phyloP scores from a whole-genome alignment of 2,888 invertebrate genomes.

The Meganola albula region DNA sequence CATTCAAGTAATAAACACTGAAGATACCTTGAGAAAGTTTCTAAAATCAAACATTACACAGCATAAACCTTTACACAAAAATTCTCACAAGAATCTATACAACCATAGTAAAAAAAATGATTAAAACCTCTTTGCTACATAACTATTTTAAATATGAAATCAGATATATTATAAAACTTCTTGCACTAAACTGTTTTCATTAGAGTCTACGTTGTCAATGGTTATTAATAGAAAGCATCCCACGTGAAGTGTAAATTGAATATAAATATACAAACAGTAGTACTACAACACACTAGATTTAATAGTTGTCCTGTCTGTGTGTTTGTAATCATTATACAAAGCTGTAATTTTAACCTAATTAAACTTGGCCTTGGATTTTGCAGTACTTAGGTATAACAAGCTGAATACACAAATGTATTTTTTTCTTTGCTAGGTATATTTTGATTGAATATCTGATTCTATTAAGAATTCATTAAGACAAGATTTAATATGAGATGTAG shows the following conservation, averaged over 20 bases:
- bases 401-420: too few relatives aligned
- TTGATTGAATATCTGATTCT: too few relatives aligned
- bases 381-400: too few relatives aligned
- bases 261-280: constrained; percentile 22
- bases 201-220: constrained; percentile 40
- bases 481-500: too few relatives aligned
- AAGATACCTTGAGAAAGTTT: constrained; percentile 50
- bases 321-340: too few relatives aligned
- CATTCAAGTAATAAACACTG: too few relatives aligned
- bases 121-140: not conserved
- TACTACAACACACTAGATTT: too few relatives aligned
- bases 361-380: too few relatives aligned
- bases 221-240: constrained; percentile 66
- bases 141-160: not conserved
- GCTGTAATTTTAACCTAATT: too few relatives aligned
- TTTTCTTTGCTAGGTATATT: too few relatives aligned
- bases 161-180: constrained; percentile 16
- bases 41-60: constrained; percentile 54
- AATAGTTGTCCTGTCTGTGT: too few relatives aligned
- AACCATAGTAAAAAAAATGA: constrained; percentile 10
- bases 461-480: too few relatives aligned
- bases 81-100: constrained; percentile 31
- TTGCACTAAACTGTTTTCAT: constrained; percentile 22
- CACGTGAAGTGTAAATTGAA: constrained; percentile 50
- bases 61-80: constrained; percentile 36